Evolutionary conservation across 2,113 vertebrate genomes (phyloP).

Genomic region (Prunella himalayana): DNA sequence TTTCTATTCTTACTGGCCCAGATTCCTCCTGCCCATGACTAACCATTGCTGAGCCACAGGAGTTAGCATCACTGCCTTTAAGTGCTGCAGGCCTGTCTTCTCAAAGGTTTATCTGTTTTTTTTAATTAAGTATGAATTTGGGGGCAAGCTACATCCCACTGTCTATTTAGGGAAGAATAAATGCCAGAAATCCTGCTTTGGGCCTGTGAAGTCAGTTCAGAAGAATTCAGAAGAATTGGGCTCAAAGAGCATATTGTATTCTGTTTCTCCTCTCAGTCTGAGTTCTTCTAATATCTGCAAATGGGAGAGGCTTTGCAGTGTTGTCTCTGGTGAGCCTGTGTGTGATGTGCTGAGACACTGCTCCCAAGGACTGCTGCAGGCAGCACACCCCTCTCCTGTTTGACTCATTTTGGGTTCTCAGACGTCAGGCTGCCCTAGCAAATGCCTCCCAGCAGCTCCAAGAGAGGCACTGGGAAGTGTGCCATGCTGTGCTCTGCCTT

Average conservation of each 20-base stretch:
- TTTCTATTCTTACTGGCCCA: slow-evolving; percentile 43
- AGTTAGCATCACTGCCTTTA: not conserved
- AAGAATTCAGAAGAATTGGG: slow-evolving; percentile 19
- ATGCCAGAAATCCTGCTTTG: slow-evolving; percentile 4
- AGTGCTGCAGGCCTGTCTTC: not conserved
- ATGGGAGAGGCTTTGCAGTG: not conserved
- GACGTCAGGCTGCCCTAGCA: not conserved
- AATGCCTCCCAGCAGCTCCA: not conserved
- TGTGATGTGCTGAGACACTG: not conserved
- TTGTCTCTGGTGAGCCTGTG: not conserved
- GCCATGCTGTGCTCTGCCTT: not conserved
- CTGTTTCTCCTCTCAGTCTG: not conserved
- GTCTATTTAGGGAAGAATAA: slow-evolving; percentile 12
- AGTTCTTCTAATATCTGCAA: not conserved
- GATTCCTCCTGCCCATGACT: slow-evolving; percentile 2
- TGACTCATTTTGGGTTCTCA: not conserved
- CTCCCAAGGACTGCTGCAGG: not conserved
- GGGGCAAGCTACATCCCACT: not conserved
- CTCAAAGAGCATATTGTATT: slow-evolving; percentile 12
- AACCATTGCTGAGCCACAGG: not conserved
- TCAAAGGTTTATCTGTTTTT: not conserved
- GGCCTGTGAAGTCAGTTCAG: slow-evolving; percentile 12
- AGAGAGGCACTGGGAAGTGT: not conserved
- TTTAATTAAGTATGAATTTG: not conserved
- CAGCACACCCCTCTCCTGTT: not conserved